Evolutionary conservation across 2,113 vertebrate genomes (phyloP).

Genomic region (Dicrurus megarhynchus): DNA sequence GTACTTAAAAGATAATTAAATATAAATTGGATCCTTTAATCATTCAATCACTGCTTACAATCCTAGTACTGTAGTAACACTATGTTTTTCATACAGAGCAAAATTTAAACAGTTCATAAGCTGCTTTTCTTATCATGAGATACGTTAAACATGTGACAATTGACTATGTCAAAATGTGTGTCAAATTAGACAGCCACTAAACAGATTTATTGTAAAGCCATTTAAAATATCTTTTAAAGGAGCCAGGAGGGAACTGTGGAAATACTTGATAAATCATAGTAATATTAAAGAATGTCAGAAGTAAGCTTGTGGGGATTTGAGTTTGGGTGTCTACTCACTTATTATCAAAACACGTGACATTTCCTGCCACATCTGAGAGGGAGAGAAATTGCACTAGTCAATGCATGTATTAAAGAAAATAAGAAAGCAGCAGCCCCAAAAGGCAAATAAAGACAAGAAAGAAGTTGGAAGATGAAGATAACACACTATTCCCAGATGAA

Average conservation of each 20-base stretch:
- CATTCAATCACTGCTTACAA: neutral
- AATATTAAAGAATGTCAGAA: constrained; percentile 52
- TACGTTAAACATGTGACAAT: neutral
- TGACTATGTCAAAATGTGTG: constrained; percentile 21
- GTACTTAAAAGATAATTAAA: neutral
- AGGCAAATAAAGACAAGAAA: constrained; percentile 63
- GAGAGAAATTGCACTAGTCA: constrained; percentile 50
- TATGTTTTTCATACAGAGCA: neutral
- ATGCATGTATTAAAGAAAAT: constrained; percentile 51
- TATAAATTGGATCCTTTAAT: neutral
- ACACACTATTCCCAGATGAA: constrained; percentile 27
- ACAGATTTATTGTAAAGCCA: constrained; percentile 36
- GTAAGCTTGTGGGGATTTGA: constrained; percentile 45
- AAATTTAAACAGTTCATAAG: neutral
- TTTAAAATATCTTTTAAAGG: constrained; percentile 39
- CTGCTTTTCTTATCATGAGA: neutral
- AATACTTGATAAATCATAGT: constrained; percentile 39
- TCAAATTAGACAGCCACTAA: constrained; percentile 27
- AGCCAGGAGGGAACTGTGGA: neutral
- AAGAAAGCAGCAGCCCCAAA: constrained; percentile 48
- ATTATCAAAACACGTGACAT: constrained; percentile 35
- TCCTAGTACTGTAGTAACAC: neutral
- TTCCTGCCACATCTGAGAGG: constrained; percentile 11
- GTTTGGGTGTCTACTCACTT: constrained; percentile 25
- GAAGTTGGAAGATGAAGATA: constrained; percentile 59